These are phyloP conservation scores for Sinonovacula constricta DNA, from an alignment of 1,140 invertebrate genomes.

Conservation along the genomic window DNA sequence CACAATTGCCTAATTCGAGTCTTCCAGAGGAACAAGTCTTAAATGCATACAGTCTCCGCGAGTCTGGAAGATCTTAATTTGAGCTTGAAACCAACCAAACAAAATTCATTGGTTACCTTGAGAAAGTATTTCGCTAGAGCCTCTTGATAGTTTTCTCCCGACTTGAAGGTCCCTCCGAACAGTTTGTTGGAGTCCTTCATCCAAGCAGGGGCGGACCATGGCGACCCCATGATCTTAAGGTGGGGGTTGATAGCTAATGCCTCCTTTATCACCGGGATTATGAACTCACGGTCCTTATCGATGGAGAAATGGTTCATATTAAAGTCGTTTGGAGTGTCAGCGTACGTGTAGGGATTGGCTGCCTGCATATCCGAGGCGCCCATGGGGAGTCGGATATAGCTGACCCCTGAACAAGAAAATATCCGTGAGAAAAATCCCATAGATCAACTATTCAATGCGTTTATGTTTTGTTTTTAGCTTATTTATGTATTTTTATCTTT, in stretches of 20 bases:
- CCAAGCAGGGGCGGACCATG: slow-evolving; percentile 64
- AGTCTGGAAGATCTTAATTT: too few species aligned
- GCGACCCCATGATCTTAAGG: slow-evolving; percentile 58
- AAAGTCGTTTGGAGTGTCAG: slow-evolving; percentile 54
- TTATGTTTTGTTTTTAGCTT: neutral
- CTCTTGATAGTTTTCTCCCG: slow-evolving; percentile 43
- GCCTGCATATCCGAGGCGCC: slow-evolving; percentile 58
- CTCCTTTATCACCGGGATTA: slow-evolving; percentile 62
- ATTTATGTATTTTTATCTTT: neutral
- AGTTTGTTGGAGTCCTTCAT: slow-evolving; percentile 59
- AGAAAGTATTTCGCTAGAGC: slow-evolving; percentile 39
- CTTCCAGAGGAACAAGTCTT: too few species aligned
- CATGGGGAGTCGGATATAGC: slow-evolving; percentile 58
- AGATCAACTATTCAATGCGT: neutral
- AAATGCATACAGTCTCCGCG: too few species aligned
- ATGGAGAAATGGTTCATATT: slow-evolving; percentile 61
- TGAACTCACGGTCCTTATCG: slow-evolving; percentile 56
- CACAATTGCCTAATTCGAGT: too few species aligned
- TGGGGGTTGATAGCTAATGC: slow-evolving; percentile 56
- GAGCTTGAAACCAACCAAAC: too few species aligned
- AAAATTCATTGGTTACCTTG: too few species aligned
- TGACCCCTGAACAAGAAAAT: slow-evolving; percentile 44
- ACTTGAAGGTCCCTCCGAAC: slow-evolving; percentile 53
- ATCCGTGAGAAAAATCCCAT: neutral
- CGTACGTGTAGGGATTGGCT: slow-evolving; percentile 57